Conservation (phyloP, 2,113 vertebrate species). For the Protobothrops mucrosquamatus region DNA sequence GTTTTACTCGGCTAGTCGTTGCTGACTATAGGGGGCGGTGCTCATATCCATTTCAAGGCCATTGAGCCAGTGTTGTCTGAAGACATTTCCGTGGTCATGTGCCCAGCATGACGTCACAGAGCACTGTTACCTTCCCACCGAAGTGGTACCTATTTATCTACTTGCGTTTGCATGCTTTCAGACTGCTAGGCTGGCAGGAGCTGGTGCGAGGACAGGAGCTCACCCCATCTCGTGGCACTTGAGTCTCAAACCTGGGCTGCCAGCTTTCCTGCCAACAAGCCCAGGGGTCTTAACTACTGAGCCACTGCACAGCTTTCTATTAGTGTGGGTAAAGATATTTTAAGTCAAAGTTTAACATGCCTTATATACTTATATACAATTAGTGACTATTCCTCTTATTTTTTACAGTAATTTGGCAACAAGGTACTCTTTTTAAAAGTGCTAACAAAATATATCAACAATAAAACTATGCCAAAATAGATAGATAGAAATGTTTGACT, state of each 20-base stretch:
- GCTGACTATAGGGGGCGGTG: too few relatives aligned
- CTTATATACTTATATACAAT: background rate
- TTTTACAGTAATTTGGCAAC: background rate
- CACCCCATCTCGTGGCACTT: background rate
- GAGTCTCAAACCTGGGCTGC: background rate
- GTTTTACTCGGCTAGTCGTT: too few relatives aligned
- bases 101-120: too few relatives aligned
- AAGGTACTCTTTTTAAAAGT: background rate
- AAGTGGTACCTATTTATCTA: too few relatives aligned
- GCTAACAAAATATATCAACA: background rate
- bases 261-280: too few relatives aligned
- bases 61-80: too few relatives aligned
- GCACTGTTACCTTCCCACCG: too few relatives aligned
- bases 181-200: too few relatives aligned
- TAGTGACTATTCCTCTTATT: background rate
- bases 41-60: too few relatives aligned
- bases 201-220: background rate
- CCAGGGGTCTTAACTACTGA: background rate
- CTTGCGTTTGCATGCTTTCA: too few relatives aligned
- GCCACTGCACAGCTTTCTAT: background rate
- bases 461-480: background rate
- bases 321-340: too few relatives aligned
- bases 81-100: too few relatives aligned
- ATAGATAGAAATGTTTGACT: background rate
- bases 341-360: background rate